Evolutionary conservation across 2,888 invertebrate species (phyloP), one percentile per base, ranked within the genome.

Genomic region (Neoaliturus tenellus): DNA sequence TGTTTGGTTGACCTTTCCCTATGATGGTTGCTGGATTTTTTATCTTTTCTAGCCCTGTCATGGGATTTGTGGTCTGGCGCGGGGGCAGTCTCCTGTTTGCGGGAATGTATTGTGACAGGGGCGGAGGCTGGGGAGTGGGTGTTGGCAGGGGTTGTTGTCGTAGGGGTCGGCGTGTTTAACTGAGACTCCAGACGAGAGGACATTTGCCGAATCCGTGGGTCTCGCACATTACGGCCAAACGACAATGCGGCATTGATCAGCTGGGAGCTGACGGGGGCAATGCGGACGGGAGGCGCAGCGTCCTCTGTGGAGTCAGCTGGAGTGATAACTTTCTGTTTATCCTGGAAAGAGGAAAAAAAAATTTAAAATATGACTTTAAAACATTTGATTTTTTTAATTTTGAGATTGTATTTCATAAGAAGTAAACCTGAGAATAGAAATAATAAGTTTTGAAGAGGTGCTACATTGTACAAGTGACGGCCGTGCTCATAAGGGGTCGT

Each of bases 241-340:
- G 55, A 55, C 55, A 78, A 78, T 23, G 82, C 82, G 0, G 84
- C 84, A 55, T 31, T 82, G 14, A 84, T 73, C n/a, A 84, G 51
- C 51, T 84, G 84, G 10, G 67, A 62, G 78, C 84, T 84, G 17
- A 82, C 84, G 23, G 84, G 84, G 6, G 84, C 84, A 35, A 84
- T 84, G 1, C 82, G 81, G 4, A 84, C 81, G 8, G 83, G 71
- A 20, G 75, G 75, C 12, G 31, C 39, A 14, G 14, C 81, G 6
- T 48, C 83, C 25, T 39, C 71, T 17, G 67, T 80, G 0, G 71
- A 67, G 28, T 67, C 80, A 12, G 62, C 62, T 28, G 71, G 31
- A 25, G 58, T 23, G n/a, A 80, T 33, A 5, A 58, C 48, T 33
- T 82, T 71, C 14, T 33, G 78, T 69, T 69, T 83, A 12, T 78